Conservation (phyloP, 1,140 invertebrate genomes). For the Dendroctonus ponderosae region DNA sequence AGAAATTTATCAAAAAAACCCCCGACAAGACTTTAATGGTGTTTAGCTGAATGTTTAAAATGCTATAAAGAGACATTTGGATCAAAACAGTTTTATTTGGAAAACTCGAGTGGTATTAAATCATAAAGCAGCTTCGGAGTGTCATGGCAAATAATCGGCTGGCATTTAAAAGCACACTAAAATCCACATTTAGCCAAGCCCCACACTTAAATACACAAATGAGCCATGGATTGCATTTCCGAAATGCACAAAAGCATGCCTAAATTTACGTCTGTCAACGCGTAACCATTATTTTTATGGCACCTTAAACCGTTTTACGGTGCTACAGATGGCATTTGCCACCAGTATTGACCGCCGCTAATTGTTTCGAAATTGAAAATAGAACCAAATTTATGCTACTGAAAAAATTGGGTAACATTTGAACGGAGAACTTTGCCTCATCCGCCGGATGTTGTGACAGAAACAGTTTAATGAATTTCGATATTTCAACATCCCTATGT, state of each 20-base stretch:
- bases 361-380: constrained; percentile 20
- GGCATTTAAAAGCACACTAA: constrained; percentile 10
- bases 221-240: constrained; percentile 10
- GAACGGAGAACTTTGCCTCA: background rate
- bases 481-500: background rate
- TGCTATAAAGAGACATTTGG: too few relatives aligned
- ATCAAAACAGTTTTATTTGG: too few relatives aligned
- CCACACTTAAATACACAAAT: constrained; percentile 10
- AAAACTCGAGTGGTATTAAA: too few relatives aligned
- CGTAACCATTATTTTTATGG: constrained; percentile 28
- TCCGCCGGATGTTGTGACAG: background rate
- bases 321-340: constrained; percentile 21
- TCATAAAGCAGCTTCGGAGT: background rate
- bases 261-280: constrained; percentile 24
- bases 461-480: too few relatives aligned
- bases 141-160: background rate
- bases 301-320: constrained; percentile 25
- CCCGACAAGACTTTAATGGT: too few relatives aligned
- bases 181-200: constrained; percentile 14
- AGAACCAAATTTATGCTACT: background rate
- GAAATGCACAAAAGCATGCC: constrained; percentile 26
- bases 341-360: constrained; percentile 24
- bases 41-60: too few relatives aligned
- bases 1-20: too few relatives aligned
- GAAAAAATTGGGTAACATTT: constrained; percentile 12